Evolutionary conservation across 2,113 vertebrate genomes (phyloP).

Genomic region (Cavia porcellus): DNA sequence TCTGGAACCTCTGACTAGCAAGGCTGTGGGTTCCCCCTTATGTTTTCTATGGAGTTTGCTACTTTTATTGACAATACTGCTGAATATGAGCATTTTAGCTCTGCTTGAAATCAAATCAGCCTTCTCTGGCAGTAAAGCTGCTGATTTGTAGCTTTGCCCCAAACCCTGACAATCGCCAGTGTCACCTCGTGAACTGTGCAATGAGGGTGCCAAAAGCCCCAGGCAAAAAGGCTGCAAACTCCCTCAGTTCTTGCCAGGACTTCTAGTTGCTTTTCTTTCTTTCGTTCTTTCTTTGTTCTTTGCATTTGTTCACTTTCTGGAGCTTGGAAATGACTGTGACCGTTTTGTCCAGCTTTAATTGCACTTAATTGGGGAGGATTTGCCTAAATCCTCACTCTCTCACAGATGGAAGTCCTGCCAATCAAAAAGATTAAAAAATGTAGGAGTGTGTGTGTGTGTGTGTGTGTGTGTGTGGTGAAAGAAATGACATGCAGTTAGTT

Average conservation of each 20-base stretch:
- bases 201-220: neutral
- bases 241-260: neutral
- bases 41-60: conserved; percentile 8
- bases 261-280: neutral
- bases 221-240: neutral
- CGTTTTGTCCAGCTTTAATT: neutral
- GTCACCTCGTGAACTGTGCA: neutral
- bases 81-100: neutral
- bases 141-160: neutral
- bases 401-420: neutral
- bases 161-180: neutral
- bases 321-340: neutral
- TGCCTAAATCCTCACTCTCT: neutral
- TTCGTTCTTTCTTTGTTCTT: neutral
- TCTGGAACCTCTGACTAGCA: neutral
- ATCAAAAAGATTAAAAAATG: neutral
- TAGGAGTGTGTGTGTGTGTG: neutral
- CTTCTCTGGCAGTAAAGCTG: neutral
- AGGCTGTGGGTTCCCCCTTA: neutral
- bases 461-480: neutral
- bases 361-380: neutral
- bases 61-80: neutral
- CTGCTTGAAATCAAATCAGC: neutral
- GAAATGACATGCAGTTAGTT: conserved; percentile 18
- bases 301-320: neutral